Evolutionary conservation across 2,113 vertebrate species (phyloP).

Genomic region (Pyrgilauda ruficollis): DNA sequence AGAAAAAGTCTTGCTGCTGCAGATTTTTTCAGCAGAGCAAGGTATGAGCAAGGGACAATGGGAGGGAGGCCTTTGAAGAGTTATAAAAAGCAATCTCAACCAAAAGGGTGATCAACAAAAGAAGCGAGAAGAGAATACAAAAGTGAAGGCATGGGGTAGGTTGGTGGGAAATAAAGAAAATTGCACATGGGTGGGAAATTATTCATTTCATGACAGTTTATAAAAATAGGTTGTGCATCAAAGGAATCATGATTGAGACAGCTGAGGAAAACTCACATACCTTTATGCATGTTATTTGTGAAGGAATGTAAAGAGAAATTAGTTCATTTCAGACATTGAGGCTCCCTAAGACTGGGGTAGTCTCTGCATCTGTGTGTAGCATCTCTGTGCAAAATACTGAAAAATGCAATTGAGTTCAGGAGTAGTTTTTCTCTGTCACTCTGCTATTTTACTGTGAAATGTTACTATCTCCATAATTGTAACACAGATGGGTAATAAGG

Average conservation of each 20-base stretch:
- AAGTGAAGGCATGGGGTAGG: not conserved
- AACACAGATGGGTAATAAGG: not conserved
- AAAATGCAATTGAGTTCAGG: not conserved
- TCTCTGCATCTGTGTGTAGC: not conserved
- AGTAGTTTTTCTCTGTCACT: not conserved
- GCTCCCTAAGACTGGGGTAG: not conserved
- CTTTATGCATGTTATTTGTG: not conserved
- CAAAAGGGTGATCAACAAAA: not conserved
- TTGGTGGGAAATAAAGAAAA: conserved; percentile 5
- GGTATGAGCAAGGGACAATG: not conserved
- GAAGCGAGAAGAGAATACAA: not conserved
- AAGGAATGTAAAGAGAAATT: not conserved
- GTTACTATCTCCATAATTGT: not conserved
- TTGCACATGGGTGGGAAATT: not conserved
- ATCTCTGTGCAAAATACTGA: not conserved
- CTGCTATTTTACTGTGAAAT: not conserved
- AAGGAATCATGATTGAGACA: not conserved
- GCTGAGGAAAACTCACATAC: not conserved
- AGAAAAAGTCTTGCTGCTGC: not conserved
- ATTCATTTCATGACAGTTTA: conserved; percentile 1
- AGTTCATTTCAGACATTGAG: not conserved
- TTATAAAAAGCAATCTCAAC: conserved; percentile 23
- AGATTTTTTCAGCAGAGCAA: not conserved
- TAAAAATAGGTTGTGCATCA: conserved; percentile 1
- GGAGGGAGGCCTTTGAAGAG: conserved; percentile 4